A percentile compares a stretch with the other conserved stretches of the same genome.
Evolutionary conservation across 2,113 vertebrate genomes (phyloP).

Genomic region (Brachionichthys hirsutus): DNA sequence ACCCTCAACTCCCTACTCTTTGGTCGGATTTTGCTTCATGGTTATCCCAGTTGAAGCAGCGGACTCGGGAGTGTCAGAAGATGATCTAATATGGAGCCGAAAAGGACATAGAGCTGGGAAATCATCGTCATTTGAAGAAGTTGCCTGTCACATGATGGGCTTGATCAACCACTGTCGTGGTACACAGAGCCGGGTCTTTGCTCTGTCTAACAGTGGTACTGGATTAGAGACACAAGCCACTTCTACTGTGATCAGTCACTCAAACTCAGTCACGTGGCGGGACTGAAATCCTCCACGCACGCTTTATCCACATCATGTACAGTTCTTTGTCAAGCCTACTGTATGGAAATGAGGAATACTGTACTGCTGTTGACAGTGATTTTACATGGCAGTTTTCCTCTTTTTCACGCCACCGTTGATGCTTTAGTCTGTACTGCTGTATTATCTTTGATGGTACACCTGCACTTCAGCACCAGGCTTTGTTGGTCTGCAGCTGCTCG

Average conservation of each 20-base stretch:
- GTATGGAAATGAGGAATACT: conserved; percentile 66
- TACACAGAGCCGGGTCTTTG: conserved; percentile 73
- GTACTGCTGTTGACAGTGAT: conserved; percentile 45
- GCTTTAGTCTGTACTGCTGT: background rate
- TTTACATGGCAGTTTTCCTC: conserved; percentile 2
- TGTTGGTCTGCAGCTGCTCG: conserved; percentile 10
- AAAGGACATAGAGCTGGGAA: conserved; percentile 65
- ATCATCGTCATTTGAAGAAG: conserved; percentile 69
- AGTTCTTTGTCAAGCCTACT: conserved; percentile 52
- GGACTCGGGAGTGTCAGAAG: conserved; percentile 57
- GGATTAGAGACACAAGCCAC: conserved; percentile 77
- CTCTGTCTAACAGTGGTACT: conserved; percentile 73
- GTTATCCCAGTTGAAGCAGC: conserved; percentile 70
- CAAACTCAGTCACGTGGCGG: conserved; percentile 55
- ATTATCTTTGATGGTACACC: background rate
- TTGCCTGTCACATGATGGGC: conserved; percentile 72
- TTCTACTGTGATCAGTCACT: conserved; percentile 74
- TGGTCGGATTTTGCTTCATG: conserved; percentile 63
- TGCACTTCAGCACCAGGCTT: background rate
- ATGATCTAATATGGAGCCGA: conserved; percentile 64
- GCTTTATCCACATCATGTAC: conserved; percentile 54
- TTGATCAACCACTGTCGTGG: conserved; percentile 67
- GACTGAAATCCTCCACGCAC: conserved; percentile 64
- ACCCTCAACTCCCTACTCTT: conserved; percentile 62
- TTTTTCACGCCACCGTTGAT: conserved; percentile 3